Evolutionary conservation across 2,113 vertebrate genomes (phyloP).

Genomic region (Etheostoma spectabile): DNA sequence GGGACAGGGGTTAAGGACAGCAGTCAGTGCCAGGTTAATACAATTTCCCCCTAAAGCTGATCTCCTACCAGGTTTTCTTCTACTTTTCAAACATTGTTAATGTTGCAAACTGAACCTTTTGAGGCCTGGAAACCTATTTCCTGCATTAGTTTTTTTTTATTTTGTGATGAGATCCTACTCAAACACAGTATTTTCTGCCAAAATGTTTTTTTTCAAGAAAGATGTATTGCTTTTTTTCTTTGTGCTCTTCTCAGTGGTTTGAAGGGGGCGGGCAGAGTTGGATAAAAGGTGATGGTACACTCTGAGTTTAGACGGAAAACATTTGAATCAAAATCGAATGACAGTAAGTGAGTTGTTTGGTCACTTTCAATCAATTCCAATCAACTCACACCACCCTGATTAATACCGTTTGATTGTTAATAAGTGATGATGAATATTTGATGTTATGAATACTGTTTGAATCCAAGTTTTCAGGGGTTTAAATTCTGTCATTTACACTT

Average conservation of each 20-base stretch:
- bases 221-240: neutral
- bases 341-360: neutral
- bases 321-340: neutral
- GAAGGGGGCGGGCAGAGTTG: neutral
- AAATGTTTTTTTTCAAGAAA: neutral
- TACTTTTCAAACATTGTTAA: neutral
- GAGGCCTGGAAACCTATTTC: neutral
- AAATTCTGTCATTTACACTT: neutral
- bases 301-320: neutral
- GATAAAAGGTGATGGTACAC: neutral
- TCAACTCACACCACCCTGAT: neutral
- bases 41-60: neutral
- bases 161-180: neutral
- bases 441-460: neutral
- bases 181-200: neutral
- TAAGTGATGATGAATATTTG: neutral
- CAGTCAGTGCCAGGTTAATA: neutral
- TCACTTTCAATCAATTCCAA: too few species aligned
- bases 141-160: neutral
- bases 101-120: neutral
- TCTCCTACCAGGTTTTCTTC: neutral
- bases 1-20: slow-evolving; percentile 1
- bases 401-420: neutral
- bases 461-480: neutral
- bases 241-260: neutral